These are phyloP conservation scores for Falco peregrinus DNA, from an alignment of 2,797 vertebrate genomes.

Conservation along the genomic window DNA sequence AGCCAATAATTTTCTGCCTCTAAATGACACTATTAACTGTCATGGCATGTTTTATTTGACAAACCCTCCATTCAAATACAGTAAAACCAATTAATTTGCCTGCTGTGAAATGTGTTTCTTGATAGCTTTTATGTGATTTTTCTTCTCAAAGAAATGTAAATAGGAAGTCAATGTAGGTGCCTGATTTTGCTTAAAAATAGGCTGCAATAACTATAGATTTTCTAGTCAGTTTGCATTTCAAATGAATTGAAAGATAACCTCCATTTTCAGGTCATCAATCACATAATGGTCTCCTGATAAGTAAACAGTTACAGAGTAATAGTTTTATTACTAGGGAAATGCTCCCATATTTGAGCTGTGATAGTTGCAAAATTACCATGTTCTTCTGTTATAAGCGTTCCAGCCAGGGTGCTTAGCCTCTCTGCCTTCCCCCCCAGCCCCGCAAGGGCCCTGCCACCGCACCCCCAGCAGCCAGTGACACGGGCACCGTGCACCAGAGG, in stretches of 20 bases:
- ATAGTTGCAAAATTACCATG: slow-evolving; percentile 62
- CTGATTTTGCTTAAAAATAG: slow-evolving; percentile 75
- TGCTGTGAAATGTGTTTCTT: slow-evolving; percentile 79
- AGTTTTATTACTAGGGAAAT: slow-evolving; percentile 70
- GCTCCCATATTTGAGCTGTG: slow-evolving; percentile 54
- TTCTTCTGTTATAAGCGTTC: slow-evolving; percentile 39
- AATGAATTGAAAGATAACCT: slow-evolving; percentile 75
- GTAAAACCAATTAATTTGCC: slow-evolving; percentile 83
- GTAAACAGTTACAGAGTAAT: slow-evolving; percentile 72
- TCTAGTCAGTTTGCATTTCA: slow-evolving; percentile 74
- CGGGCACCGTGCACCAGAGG: fast-evolving
- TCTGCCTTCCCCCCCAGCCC: not conserved
- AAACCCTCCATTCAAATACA: slow-evolving; percentile 80
- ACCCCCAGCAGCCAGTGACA: not conserved
- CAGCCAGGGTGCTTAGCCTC: not conserved
- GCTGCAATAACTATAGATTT: slow-evolving; percentile 67
- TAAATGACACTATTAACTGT: slow-evolving; percentile 84
- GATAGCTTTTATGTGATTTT: slow-evolving; percentile 76
- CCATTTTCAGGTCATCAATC: slow-evolving; percentile 74
- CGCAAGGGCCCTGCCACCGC: fast-evolving
- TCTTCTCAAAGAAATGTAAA: slow-evolving; percentile 77
- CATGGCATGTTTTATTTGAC: slow-evolving; percentile 80
- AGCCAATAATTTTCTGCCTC: slow-evolving; percentile 82
- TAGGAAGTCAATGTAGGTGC: slow-evolving; percentile 73
- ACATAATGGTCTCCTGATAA: slow-evolving; percentile 70